phyloP scores from a whole-genome alignment of 2,797 vertebrate genomes.

The Pseudotriccus pelzelni region DNA sequence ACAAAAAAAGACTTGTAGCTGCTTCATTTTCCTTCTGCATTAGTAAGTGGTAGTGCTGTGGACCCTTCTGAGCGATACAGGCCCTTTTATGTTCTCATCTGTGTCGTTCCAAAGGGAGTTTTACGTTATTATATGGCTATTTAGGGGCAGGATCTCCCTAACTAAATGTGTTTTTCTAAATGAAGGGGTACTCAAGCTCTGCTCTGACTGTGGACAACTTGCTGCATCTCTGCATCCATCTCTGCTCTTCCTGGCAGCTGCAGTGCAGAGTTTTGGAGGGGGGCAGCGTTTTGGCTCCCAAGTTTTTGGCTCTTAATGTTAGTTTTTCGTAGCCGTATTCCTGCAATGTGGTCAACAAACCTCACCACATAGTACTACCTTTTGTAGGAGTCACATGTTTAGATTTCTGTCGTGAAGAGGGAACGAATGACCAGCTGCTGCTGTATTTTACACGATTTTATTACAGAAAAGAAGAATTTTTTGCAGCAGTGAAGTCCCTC shows the following conservation, averaged over 20 bases:
- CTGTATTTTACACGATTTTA: neutral
- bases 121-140: neutral
- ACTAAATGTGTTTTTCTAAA: neutral
- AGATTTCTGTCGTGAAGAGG: neutral
- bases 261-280: accelerated
- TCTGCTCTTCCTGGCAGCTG: neutral
- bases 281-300: neutral
- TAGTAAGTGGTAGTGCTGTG: neutral
- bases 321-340: neutral
- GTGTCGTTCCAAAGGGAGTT: neutral
- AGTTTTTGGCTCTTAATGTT: neutral
- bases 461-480: neutral
- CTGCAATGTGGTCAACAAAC: neutral
- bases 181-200: neutral
- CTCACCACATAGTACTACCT: accelerated
- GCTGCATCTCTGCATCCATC: neutral
- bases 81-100: neutral
- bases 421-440: neutral
- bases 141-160: neutral
- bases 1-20: neutral
- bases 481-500: neutral
- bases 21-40: neutral
- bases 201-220: too few relatives aligned
- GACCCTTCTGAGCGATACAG: neutral
- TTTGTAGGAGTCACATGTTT: accelerated